Evolutionary conservation across 1,140 invertebrate genomes (phyloP).

Genomic region (Macrocentrus cingulum): DNA sequence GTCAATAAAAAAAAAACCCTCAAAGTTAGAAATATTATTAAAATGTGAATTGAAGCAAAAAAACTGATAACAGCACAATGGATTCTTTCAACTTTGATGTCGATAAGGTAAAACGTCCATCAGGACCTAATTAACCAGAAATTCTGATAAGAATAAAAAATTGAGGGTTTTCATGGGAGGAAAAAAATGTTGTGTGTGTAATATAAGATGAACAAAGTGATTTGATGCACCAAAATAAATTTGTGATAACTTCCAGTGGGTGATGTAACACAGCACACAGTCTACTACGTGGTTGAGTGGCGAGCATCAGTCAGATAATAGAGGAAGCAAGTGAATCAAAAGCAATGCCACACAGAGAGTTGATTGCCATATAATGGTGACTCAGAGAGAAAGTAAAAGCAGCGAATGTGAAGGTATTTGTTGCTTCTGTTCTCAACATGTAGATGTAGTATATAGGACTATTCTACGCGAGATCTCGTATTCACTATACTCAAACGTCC

Average conservation of each 20-base stretch:
- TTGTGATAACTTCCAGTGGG: neutral
- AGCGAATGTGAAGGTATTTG: slow-evolving; percentile 27
- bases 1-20: too few relatives aligned
- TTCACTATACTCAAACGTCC: too few relatives aligned
- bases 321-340: slow-evolving; percentile 30
- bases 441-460: too few relatives aligned
- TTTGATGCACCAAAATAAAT: neutral
- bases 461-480: too few relatives aligned
- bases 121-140: too few relatives aligned
- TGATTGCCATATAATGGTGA: slow-evolving; percentile 11
- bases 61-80: neutral
- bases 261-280: neutral
- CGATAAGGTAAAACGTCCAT: too few relatives aligned
- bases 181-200: neutral
- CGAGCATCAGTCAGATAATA: neutral
- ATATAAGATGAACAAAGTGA: neutral
- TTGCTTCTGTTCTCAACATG: slow-evolving; percentile 6
- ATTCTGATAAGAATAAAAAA: too few relatives aligned
- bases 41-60: neutral
- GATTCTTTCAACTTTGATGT: too few relatives aligned
- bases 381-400: slow-evolving; percentile 41
- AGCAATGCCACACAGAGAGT: slow-evolving; percentile 13
- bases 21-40: too few relatives aligned
- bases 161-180: neutral
- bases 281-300: neutral